Evolutionary conservation across 2,888 invertebrate genomes (phyloP).

Genomic region (Tenodera sinensis): DNA sequence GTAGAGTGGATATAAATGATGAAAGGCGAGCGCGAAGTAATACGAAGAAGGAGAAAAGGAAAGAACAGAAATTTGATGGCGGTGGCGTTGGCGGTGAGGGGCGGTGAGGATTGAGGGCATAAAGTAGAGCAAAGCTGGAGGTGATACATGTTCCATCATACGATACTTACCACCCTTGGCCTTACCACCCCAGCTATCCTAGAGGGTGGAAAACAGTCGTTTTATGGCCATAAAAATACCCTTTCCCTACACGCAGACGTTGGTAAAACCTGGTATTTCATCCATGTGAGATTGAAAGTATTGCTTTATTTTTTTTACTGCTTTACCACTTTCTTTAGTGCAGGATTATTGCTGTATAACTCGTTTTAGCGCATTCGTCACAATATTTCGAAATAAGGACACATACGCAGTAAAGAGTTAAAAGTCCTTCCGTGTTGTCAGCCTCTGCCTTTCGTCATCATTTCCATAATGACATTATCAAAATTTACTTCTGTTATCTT

Average conservation of each 20-base stretch:
- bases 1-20: background rate
- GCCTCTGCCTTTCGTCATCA: too few species aligned
- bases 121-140: background rate
- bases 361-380: background rate
- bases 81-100: background rate
- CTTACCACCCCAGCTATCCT: background rate
- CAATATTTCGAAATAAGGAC: background rate
- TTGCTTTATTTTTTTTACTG: background rate
- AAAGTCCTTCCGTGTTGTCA: too few species aligned
- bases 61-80: background rate
- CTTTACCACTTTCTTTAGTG: background rate
- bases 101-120: background rate
- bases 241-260: background rate
- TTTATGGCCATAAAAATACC: background rate
- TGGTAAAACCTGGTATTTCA: background rate
- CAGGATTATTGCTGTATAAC: background rate
- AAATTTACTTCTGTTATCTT: too few species aligned
- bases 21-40: background rate
- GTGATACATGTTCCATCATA: background rate
- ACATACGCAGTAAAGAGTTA: too few species aligned
- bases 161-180: slow-evolving; percentile 4
- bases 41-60: background rate
- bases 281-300: background rate
- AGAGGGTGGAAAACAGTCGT: background rate
- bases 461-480: too few species aligned